Base-by-base conservation (phyloP, 2,797 vertebrate genomes). In the Discoglossus pictus region DNA sequence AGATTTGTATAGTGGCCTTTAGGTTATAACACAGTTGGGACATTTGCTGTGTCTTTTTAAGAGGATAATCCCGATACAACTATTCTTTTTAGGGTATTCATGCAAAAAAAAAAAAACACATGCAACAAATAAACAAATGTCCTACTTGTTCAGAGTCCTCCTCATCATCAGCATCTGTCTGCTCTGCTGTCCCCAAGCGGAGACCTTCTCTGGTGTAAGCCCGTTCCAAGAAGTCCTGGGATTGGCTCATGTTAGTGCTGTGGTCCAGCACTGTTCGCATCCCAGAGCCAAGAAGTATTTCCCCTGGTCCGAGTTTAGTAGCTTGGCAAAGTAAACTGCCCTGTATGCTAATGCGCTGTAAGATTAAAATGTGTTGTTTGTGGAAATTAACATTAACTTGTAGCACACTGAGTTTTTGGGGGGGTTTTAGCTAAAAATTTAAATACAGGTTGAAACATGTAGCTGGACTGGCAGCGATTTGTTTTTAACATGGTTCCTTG, bases 161-260 rank as follows among this genome's bases (percentile, higher is more conserved):
- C 72, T 94, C 93, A 73, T 93, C 91, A 62, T 94, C 91, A 34
- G 91, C 91, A 72, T 94, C 93, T 55, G 84, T 87, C 64, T 87
- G 92, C 72, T 94, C 91, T 0, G 68, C 72, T 72, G 87, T 83
- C 38, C 89, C 83, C 27, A 74, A 59, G 24, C 82, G 85, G 23
- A 92, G 87, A 71, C 86, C 70, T 77, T 92, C 92, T 0, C 80
- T 90, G 59, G 83, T 84, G 60, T 89, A 90, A 2, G 86, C 79
- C 1, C 83, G 90, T 65, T 92, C 90, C 68, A 88, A 72, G 18
- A 91, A 88, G 44, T 91, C 89, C 63, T 90, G 90, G 34, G 91
- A 91, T 6, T 89, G 87, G 64, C 80, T 91, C 20, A 92, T 88
- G 42, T 90, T 83, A 54, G 84, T 90, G 62, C 82, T 87, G 48